Evolutionary conservation across 2,113 vertebrate species (phyloP), one percentile per base, ranked within the genome.

Genomic region (Xiphias gladius): DNA sequence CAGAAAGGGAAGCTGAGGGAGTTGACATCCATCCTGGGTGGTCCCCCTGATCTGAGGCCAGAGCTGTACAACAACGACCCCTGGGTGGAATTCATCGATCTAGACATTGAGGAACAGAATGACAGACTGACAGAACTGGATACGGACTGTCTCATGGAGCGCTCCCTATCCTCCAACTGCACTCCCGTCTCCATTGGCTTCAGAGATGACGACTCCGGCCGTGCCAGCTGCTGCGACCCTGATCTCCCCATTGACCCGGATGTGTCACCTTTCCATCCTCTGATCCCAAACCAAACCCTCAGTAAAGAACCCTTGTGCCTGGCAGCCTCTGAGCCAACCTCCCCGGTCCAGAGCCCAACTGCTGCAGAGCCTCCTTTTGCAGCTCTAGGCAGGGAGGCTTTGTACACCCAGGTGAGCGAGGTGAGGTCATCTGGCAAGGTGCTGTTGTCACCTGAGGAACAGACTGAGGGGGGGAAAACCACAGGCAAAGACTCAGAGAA

Each of bases 61-160:
- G 96, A 97, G 73, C 90, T 97, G 10, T 96, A 95, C 88, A 96
- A 90, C 43, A 96, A 95, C 0, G 97, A 99, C 88, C 95, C 97
- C 73, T 99, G 97, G 98, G 97, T 99, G 80, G 98, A 99, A 71
- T 99, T 98, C 89, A 99, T 99, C 82, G 97, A 99, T 26, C 81
- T 99, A 86, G 98, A 99, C 79, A 95, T 98, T 14, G 97, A 99
- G 64, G 97, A 99, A 41, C 92, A 94, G 0, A 95, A 89, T 11
- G 96, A 96, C 76, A 96, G 95, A 73, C 91, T 92, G 14, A 96
- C 95, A 43, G 94, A 94, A 22, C 92, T 94, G 2, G 96, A 97
- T 87, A 97, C 96, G 0, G 95, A 97, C 68, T 95, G 96, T 46
- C 96, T 98, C 9, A 90, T 98, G 54, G 92, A 92, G 19, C 88